Evolutionary conservation across 2,113 vertebrate species (phyloP).

Genomic region (Pampusana beccarii): DNA sequence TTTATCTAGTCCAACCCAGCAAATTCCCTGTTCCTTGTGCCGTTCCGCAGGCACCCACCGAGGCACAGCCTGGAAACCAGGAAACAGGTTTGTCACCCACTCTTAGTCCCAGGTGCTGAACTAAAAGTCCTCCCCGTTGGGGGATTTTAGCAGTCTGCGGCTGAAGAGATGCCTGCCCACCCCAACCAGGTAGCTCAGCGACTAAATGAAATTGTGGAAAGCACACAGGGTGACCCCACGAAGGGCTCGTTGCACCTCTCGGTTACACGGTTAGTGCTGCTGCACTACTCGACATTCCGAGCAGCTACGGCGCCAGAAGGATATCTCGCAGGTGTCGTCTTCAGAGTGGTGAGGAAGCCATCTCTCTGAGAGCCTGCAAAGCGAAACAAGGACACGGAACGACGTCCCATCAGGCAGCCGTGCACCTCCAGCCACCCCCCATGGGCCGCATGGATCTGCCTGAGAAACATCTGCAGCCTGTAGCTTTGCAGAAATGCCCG

Average conservation of each 20-base stretch:
- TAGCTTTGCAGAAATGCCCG: background rate
- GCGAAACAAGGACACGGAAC: background rate
- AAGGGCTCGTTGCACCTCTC: background rate
- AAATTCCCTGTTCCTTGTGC: accelerated
- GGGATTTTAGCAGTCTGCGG: background rate
- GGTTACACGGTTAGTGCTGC: accelerated
- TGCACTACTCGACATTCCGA: background rate
- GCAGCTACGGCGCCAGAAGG: slow-evolving; percentile 75
- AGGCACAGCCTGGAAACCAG: background rate
- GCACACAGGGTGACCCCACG: background rate
- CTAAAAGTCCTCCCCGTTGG: background rate
- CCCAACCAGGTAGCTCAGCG: background rate
- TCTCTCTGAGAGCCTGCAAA: slow-evolving; percentile 85
- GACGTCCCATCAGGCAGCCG: background rate
- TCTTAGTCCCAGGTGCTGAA: background rate
- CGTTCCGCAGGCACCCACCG: background rate
- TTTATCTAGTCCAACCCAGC: background rate
- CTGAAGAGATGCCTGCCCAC: background rate
- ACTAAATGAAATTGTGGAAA: background rate
- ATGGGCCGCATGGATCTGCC: background rate
- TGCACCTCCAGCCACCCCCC: background rate
- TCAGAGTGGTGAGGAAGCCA: slow-evolving; percentile 83
- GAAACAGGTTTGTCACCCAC: background rate
- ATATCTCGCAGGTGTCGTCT: slow-evolving; percentile 96
- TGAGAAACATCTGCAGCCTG: background rate